Conservation (phyloP, 2,888 invertebrate species). For the Ditylenchus weischeri region DNA sequence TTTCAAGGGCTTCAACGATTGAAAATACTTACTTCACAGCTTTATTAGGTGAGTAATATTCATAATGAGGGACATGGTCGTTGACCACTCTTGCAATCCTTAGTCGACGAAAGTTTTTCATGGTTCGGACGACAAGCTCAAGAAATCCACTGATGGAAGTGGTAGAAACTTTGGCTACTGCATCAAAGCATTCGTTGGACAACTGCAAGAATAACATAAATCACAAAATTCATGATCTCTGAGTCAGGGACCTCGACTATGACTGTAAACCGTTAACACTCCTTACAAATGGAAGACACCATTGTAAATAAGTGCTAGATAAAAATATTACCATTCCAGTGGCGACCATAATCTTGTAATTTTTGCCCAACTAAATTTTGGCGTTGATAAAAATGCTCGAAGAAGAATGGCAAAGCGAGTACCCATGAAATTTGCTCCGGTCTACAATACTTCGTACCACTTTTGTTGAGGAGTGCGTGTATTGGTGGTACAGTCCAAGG, state of each 20-base stretch:
- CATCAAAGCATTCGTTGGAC: not conserved
- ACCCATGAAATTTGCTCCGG: slow-evolving; percentile 4
- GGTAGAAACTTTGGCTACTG: slow-evolving; percentile 1
- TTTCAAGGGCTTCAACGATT: too few species aligned
- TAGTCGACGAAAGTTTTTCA: not conserved
- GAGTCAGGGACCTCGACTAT: too few species aligned
- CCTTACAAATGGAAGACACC: too few species aligned
- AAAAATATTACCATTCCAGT: not conserved
- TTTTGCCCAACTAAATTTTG: not conserved
- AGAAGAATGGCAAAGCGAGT: not conserved
- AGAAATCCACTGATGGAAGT: not conserved
- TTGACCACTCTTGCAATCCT: not conserved
- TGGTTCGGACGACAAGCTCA: not conserved
- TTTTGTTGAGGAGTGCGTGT: not conserved
- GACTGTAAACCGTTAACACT: too few species aligned
- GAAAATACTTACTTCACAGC: not conserved
- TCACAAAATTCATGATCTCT: too few species aligned
- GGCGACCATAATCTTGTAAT: slow-evolving; percentile 1
- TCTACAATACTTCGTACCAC: not conserved
- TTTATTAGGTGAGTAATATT: not conserved
- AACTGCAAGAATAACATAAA: too few species aligned
- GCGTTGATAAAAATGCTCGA: not conserved
- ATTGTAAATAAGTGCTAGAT: too few species aligned
- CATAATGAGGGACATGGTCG: not conserved
- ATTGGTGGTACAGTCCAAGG: slow-evolving; percentile 5